Conservation (phyloP, 1,140 invertebrate genomes). For the Brachionus manjavacas region DNA sequence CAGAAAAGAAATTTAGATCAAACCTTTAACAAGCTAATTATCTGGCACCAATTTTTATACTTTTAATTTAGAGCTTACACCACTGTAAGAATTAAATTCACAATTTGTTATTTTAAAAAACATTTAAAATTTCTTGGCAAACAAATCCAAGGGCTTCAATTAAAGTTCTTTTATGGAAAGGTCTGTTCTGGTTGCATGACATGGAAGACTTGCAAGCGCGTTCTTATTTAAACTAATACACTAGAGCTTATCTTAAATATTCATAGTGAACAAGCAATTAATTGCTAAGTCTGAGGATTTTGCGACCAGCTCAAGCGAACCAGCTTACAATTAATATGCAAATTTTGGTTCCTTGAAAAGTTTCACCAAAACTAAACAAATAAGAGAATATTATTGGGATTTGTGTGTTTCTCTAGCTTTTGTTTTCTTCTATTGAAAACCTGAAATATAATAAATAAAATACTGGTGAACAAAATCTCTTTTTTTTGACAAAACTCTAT, state of each 20-base stretch:
- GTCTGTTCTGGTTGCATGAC: background rate
- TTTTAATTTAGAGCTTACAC: background rate
- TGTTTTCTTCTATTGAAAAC: slow-evolving; percentile 7
- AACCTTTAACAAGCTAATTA: background rate
- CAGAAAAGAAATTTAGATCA: background rate
- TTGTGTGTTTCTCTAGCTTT: slow-evolving; percentile 14
- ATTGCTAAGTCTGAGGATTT: background rate
- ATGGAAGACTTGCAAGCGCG: background rate
- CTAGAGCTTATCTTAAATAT: background rate
- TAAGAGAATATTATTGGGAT: slow-evolving; percentile 19
- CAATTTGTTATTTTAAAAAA: background rate
- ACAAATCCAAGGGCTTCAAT: background rate
- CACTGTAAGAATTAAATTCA: background rate
- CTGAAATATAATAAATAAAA: background rate
- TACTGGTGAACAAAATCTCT: background rate
- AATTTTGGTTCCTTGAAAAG: slow-evolving; percentile 21
- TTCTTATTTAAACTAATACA: slow-evolving; percentile 1
- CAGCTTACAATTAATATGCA: background rate
- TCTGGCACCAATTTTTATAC: background rate
- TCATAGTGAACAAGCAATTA: background rate
- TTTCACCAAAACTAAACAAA: background rate
- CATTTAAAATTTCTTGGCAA: background rate
- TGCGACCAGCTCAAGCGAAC: background rate
- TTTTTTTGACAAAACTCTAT: slow-evolving; percentile 11
- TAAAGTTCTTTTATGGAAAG: background rate